Conservation (phyloP, 2,797 vertebrate species). For the Eidolon dupreanum region DNA sequence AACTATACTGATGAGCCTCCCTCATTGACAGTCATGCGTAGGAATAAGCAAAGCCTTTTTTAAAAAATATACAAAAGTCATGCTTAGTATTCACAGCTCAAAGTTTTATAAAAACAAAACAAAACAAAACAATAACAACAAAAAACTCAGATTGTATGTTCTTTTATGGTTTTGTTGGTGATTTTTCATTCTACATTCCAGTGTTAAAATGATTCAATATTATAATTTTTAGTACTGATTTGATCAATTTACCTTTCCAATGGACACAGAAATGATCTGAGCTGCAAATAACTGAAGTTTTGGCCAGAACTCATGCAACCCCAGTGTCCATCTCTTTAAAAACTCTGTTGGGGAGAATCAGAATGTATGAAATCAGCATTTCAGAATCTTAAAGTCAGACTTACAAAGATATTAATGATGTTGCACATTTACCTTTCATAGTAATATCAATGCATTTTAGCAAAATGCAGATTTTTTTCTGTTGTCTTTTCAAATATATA, state of each 20-base stretch:
- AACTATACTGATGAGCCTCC: not conserved
- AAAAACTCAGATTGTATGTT: not conserved
- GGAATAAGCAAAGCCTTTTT: not conserved
- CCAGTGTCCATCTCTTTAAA: not conserved
- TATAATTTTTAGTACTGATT: not conserved
- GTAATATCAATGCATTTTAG: not conserved
- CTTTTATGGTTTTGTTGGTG: not conserved
- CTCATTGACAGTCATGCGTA: not conserved
- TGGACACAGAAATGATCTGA: not conserved
- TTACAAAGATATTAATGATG: not conserved
- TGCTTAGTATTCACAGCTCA: not conserved
- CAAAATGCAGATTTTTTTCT: not conserved
- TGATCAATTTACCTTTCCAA: not conserved
- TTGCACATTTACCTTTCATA: not conserved
- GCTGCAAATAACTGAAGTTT: not conserved
- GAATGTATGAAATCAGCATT: not conserved
- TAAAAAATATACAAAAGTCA: not conserved
- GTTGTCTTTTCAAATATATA: not conserved
- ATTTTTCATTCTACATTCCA: not conserved
- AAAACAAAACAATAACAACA: no score
- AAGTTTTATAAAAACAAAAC: not conserved
- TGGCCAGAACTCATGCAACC: fast-evolving
- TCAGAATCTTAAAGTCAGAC: not conserved
- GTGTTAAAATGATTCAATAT: not conserved
- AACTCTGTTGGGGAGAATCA: not conserved